Conservation (phyloP, 2,113 vertebrate genomes). For the Tetrao urogallus region DNA sequence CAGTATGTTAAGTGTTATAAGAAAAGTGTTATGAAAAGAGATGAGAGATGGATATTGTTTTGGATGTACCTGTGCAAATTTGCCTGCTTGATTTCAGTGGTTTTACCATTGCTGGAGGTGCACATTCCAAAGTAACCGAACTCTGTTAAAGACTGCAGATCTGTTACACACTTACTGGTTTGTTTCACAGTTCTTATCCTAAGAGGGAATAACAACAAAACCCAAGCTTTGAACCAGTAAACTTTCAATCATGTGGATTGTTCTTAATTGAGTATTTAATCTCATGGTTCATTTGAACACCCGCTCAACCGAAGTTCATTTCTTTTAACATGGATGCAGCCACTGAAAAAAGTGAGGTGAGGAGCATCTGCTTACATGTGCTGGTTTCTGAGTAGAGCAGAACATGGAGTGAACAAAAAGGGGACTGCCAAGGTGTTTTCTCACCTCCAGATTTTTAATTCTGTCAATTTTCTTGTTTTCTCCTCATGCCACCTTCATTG, state of each 20-base stretch:
- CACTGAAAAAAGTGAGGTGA: not conserved
- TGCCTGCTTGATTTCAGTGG: not conserved
- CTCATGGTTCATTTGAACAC: conserved; percentile 15
- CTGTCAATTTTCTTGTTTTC: not conserved
- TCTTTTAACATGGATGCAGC: not conserved
- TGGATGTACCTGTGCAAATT: not conserved
- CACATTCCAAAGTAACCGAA: not conserved
- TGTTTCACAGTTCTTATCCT: not conserved
- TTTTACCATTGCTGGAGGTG: not conserved
- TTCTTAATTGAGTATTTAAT: not conserved
- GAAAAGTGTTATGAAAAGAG: not conserved
- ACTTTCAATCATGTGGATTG: not conserved
- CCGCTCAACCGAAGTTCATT: not conserved
- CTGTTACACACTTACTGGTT: conserved; percentile 6
- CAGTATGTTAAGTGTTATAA: not conserved
- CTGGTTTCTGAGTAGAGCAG: not conserved
- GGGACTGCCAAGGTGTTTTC: not conserved
- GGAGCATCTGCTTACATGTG: not conserved
- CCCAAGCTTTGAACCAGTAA: not conserved
- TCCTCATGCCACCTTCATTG: not conserved
- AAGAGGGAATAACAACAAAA: not conserved
- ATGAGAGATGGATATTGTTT: not conserved
- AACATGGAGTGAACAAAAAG: not conserved
- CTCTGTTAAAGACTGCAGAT: not conserved
- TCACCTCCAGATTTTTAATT: not conserved